phyloP scores from a whole-genome alignment of 2,797 vertebrate genomes.

The Ficedula albicollis region DNA sequence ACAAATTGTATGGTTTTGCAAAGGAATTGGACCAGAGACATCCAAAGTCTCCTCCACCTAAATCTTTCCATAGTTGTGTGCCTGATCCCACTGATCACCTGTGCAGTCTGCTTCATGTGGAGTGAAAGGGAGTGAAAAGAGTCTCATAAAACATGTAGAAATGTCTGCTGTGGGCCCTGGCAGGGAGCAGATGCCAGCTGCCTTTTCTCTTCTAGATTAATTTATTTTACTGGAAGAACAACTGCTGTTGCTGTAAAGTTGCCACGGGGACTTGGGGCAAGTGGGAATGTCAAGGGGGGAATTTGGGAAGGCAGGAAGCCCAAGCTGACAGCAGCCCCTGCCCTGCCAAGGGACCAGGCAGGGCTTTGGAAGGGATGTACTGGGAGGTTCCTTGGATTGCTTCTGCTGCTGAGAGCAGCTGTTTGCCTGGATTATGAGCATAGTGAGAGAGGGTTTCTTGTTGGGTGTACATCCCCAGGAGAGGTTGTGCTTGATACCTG shows the following conservation, averaged over 20 bases:
- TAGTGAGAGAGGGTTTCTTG: background rate
- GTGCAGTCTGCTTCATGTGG: background rate
- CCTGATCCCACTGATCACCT: background rate
- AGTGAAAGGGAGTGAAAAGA: background rate
- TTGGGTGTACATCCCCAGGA: background rate
- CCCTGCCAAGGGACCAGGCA: background rate
- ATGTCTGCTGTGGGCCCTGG: background rate
- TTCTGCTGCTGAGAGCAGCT: background rate
- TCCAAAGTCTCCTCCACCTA: background rate
- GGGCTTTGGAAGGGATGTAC: background rate
- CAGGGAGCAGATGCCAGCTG: slow-evolving; percentile 19
- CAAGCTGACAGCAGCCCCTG: background rate
- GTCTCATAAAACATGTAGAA: background rate
- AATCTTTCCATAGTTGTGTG: background rate
- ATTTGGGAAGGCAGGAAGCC: background rate
- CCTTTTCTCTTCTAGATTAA: background rate
- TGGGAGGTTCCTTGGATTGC: background rate
- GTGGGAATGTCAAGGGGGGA: background rate
- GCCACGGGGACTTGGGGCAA: slow-evolving; percentile 13
- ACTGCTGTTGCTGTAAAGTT: background rate
- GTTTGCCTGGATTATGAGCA: background rate
- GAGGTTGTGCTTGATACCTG: background rate
- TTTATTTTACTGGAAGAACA: slow-evolving; percentile 14
- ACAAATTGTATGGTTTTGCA: rapidly evolving
- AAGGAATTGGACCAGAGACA: background rate